Evolutionary conservation across 2,113 vertebrate species (phyloP).

Genomic region (Andinoacara biseriatus): DNA sequence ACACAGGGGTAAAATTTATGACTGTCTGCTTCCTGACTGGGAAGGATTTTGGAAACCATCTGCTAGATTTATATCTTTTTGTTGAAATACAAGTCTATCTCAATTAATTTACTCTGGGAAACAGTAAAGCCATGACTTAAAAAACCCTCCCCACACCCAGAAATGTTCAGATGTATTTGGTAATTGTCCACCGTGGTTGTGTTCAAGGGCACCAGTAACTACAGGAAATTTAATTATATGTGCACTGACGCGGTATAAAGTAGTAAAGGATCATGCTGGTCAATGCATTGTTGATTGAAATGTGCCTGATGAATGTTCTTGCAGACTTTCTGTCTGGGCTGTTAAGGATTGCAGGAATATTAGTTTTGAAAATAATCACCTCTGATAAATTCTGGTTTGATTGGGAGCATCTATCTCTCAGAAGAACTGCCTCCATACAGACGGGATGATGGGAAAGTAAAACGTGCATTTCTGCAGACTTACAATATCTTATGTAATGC

Average conservation of each 20-base stretch:
- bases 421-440: neutral
- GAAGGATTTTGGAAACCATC: conserved; percentile 39
- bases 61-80: conserved; percentile 39
- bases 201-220: conserved; percentile 63
- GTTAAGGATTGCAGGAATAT: neutral
- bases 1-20: conserved; percentile 1
- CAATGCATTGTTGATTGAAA: conserved; percentile 33
- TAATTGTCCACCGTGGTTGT: conserved; percentile 21
- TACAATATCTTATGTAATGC: neutral
- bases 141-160: neutral
- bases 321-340: conserved; percentile 1
- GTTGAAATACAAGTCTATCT: conserved; percentile 40
- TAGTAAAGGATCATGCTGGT: conserved; percentile 31
- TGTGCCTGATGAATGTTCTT: neutral
- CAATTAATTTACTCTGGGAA: conserved; percentile 29
- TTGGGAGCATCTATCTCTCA: neutral
- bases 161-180: conserved; percentile 2
- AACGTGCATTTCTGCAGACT: neutral
- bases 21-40: conserved; percentile 7
- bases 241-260: conserved; percentile 38
- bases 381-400: neutral
- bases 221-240: conserved; percentile 54
- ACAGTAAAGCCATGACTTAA: conserved; percentile 14
- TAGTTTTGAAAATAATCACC: neutral
- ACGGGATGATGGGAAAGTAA: conserved; percentile 3